These are phyloP conservation scores for Aradus depressus DNA, from an alignment of 2,888 invertebrate species.

Conservation along the genomic window DNA sequence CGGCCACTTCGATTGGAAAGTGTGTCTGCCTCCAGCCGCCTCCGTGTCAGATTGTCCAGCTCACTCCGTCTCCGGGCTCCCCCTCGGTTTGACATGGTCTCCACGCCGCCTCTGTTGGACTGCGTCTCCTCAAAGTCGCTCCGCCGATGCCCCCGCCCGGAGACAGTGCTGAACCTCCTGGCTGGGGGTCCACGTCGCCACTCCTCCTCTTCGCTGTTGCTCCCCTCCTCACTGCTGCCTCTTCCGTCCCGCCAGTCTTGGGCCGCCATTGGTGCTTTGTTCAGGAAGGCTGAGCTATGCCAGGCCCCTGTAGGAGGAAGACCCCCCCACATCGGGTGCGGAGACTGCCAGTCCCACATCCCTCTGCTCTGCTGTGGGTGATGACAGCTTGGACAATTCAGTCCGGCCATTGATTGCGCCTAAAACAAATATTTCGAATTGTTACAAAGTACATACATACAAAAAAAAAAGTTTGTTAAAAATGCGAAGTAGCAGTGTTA, in stretches of 20 bases:
- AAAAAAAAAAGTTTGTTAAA: not conserved
- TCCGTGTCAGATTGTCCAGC: too few species aligned
- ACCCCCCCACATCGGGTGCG: constrained; percentile 18
- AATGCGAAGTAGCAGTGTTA: not conserved
- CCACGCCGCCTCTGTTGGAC: constrained; percentile 25
- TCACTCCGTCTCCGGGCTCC: not conserved
- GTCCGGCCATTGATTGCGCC: constrained; percentile 60
- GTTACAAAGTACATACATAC: not conserved
- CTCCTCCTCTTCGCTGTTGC: constrained; percentile 23
- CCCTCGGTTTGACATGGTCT: constrained; percentile 11
- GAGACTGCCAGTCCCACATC: constrained; percentile 28
- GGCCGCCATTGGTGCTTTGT: too few species aligned
- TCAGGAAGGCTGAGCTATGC: constrained; percentile 21
- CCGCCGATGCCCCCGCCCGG: constrained; percentile 18
- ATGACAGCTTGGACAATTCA: constrained; percentile 47
- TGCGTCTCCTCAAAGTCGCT: constrained; percentile 35
- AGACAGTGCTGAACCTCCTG: constrained; percentile 12
- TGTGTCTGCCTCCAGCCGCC: constrained; percentile 4
- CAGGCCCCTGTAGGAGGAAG: constrained; percentile 17
- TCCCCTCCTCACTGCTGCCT: constrained; percentile 1
- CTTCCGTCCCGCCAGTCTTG: too few species aligned
- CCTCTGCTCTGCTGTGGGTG: too few species aligned
- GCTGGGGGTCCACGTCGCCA: constrained; percentile 16
- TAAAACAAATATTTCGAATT: constrained; percentile 32
- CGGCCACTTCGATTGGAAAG: constrained; percentile 2